phyloP scores from a whole-genome alignment of 2,113 vertebrate species.

The Oreochromis niloticus region DNA sequence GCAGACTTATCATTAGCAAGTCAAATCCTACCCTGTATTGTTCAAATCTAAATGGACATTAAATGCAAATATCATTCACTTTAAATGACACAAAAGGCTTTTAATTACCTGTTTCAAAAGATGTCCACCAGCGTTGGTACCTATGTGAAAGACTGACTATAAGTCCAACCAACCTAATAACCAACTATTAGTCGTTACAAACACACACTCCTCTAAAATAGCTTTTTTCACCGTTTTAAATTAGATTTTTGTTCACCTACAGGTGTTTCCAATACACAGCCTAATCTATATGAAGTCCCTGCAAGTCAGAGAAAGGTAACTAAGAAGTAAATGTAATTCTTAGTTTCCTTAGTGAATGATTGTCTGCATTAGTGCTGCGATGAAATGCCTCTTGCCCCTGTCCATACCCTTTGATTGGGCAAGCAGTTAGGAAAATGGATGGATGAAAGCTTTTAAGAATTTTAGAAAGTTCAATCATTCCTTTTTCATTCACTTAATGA shows the following conservation, averaged over 20 bases:
- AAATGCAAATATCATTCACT: background rate
- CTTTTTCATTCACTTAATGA: background rate
- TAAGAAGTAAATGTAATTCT: background rate
- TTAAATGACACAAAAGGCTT: background rate
- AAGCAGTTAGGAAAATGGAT: background rate
- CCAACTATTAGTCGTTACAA: background rate
- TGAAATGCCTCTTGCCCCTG: background rate
- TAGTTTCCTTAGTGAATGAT: background rate
- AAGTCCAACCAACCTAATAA: background rate
- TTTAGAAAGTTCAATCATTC: background rate
- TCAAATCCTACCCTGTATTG: background rate
- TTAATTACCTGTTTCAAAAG: background rate
- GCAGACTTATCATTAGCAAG: background rate
- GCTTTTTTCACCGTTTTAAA: background rate
- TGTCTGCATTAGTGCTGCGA: background rate
- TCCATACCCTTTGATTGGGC: background rate
- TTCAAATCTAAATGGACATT: background rate
- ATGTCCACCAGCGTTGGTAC: background rate
- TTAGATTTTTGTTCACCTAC: background rate
- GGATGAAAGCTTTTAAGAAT: background rate
- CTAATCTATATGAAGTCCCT: background rate
- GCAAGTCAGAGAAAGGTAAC: background rate
- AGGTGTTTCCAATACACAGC: background rate
- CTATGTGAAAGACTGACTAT: background rate
- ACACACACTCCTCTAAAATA: background rate